Conservation (phyloP, 2,113 vertebrate genomes). For the Elephas maximus region DNA sequence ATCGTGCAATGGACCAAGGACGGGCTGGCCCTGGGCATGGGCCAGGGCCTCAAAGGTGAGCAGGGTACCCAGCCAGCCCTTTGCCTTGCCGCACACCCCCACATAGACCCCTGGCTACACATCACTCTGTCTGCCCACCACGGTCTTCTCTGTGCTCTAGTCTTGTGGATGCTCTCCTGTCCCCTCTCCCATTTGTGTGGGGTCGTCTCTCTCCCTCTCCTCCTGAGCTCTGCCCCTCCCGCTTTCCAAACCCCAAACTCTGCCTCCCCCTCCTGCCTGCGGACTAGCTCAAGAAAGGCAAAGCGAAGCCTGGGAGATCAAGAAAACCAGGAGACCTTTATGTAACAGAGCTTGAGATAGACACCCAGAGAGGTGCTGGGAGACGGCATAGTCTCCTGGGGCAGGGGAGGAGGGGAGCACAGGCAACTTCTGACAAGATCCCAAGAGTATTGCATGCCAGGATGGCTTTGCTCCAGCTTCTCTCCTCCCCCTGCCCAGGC, state of each 20-base stretch:
- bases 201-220: not conserved
- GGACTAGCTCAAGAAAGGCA: not conserved
- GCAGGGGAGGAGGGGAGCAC: too few relatives aligned
- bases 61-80: not conserved
- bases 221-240: not conserved
- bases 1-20: conserved; percentile 99
- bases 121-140: not conserved
- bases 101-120: not conserved
- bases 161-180: not conserved
- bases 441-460: not conserved
- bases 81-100: not conserved
- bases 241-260: not conserved
- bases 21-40: conserved; percentile 95
- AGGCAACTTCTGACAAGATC: not conserved
- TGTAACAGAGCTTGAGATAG: not conserved
- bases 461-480: not conserved
- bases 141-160: not conserved
- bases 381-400: not conserved
- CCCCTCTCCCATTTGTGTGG: too few relatives aligned
- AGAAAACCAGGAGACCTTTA: not conserved
- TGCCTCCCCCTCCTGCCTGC: not conserved
- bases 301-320: not conserved
- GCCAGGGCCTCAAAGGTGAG: conserved; percentile 96
- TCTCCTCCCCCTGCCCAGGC: not conserved
- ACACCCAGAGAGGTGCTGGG: not conserved